Evolutionary conservation across 2,113 vertebrate genomes (phyloP), one percentile per base, ranked within the genome.

Genomic region (Ptilonorhynchus violaceus): DNA sequence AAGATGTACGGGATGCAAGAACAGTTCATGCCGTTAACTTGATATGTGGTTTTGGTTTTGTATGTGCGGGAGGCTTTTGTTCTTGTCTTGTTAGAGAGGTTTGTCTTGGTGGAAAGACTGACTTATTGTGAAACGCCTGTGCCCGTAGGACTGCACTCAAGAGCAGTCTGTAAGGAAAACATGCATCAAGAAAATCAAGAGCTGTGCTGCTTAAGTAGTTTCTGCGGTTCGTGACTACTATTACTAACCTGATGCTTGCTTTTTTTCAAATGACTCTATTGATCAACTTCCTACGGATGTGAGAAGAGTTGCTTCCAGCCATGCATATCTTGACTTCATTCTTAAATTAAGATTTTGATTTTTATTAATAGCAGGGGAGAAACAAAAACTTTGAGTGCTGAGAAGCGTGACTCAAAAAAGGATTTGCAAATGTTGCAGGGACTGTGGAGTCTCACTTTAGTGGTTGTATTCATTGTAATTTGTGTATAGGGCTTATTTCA

Each of bases 21-120:
- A 63, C n/a, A 15, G 39, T n/a, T 90, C 9, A 1, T 50, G 75
- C 72, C 2, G 0, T 20, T 58, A 15, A 42, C 22, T n/a, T 62
- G 44, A 9, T 30, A 53, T 11, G 55, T 58, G 56, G 88, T 27
- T 95, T 89, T 76, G 62, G 93, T 53, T 93, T 73, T 75, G 66
- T 44, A 41, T 37, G 78, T 14, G 52, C 1, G 0, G 49, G 74
- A 56, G 37, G 85, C 70, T 52, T 82, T 92, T 82, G 44, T 79
- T 94, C 78, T 44, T 76, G 30, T 60, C 30, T 66, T 52, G 47
- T 63, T 22, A 11, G 22, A 84, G 86, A 78, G 44, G 23, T 67
- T 86, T 89, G 62, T 74, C 59, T 80, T 14, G 53, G 70, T 75
- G 92, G 91, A 95, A 95, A 88, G 78, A 72, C 31, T 95, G 96